phyloP scores from a whole-genome alignment of 1,140 invertebrate genomes.

The Varroa destructor region DNA sequence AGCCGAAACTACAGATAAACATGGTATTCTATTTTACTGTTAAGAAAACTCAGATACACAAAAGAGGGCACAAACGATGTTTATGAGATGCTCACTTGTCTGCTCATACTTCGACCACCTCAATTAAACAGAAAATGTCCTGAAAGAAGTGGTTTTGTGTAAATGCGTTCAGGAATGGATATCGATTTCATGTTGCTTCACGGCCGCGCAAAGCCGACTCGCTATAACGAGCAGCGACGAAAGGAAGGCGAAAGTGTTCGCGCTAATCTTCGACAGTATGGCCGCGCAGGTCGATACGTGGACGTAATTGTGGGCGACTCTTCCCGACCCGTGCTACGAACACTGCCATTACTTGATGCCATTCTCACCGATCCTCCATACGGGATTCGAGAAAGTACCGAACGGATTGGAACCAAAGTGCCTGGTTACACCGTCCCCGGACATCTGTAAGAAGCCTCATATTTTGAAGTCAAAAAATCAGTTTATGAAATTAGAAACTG shows the following conservation, averaged over 20 bases:
- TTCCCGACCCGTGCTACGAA: slow-evolving; percentile 62
- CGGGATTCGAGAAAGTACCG: slow-evolving; percentile 78
- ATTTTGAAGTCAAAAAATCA: too few relatives aligned
- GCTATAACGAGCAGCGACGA: slow-evolving; percentile 49
- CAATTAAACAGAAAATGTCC: too few relatives aligned
- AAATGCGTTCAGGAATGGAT: slow-evolving; percentile 26
- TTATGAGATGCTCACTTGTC: too few relatives aligned
- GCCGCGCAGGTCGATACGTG: slow-evolving; percentile 56
- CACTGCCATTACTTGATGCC: slow-evolving; percentile 54
- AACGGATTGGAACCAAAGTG: slow-evolving; percentile 56
- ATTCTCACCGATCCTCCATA: slow-evolving; percentile 93
- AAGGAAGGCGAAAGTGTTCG: slow-evolving; percentile 68
- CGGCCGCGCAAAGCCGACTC: slow-evolving; percentile 40
- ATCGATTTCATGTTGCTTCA: slow-evolving; percentile 24
- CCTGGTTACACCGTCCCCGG: slow-evolving; percentile 35
- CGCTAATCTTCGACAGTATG: slow-evolving; percentile 74
- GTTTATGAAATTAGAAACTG: too few relatives aligned
- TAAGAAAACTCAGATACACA: too few relatives aligned
- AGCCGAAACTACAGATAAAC: too few relatives aligned
- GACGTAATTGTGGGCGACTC: slow-evolving; percentile 82
- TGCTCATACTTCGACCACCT: too few relatives aligned
- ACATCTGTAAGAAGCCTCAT: slow-evolving; percentile 41
- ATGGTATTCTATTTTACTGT: too few relatives aligned
- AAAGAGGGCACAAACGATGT: too few relatives aligned
- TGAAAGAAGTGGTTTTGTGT: too few relatives aligned